Evolutionary conservation across 2,797 vertebrate species (phyloP).

Genomic region (Phoxinus dragarum): DNA sequence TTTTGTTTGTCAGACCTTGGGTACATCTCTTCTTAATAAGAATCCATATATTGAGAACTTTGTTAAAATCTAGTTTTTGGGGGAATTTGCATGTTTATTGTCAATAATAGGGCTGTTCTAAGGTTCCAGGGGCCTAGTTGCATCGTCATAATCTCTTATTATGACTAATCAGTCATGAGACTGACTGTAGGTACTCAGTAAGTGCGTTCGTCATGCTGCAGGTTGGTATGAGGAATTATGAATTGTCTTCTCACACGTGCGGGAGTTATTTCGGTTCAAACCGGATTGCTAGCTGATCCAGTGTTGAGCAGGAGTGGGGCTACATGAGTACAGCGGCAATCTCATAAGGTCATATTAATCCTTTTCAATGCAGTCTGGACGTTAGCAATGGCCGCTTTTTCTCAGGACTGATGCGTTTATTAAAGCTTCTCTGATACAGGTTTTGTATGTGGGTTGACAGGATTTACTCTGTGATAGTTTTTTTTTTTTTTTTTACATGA

Average conservation of each 20-base stretch:
- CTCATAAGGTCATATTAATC: conserved; percentile 41
- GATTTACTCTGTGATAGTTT: neutral
- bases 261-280: conserved; percentile 20
- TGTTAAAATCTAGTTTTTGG: neutral
- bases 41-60: conserved; percentile 1
- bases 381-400: neutral
- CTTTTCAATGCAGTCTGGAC: conserved; percentile 13
- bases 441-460: conserved; percentile 11
- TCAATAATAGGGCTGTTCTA: neutral
- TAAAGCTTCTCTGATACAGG: conserved; percentile 1
- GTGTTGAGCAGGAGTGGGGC: conserved; percentile 2
- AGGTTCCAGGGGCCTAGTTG: neutral
- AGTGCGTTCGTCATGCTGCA: conserved; percentile 17
- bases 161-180: conserved; percentile 11
- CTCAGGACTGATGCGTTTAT: conserved; percentile 1
- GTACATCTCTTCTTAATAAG: neutral
- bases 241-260: conserved; percentile 29
- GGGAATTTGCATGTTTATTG: neutral
- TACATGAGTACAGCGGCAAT: conserved; percentile 20
- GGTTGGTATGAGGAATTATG: neutral
- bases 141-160: neutral
- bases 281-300: conserved; percentile 26
- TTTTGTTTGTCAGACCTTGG: conserved; percentile 1
- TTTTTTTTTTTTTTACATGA: neutral
- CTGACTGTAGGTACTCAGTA: neutral